phyloP scores from a whole-genome alignment of 2,113 vertebrate species.

The Natator depressus region DNA sequence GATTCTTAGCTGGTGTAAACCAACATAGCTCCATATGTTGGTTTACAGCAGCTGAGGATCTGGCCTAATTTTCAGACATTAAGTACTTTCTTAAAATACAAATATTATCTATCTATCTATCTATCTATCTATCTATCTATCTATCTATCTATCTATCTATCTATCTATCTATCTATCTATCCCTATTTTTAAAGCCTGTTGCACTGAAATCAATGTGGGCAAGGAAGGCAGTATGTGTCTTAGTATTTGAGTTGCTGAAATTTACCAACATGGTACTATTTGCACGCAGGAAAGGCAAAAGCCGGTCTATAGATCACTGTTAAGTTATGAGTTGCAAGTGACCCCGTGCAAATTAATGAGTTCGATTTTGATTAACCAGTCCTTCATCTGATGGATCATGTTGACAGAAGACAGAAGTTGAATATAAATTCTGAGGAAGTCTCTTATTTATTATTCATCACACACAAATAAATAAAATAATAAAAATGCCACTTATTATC shows the following conservation, averaged over 20 bases:
- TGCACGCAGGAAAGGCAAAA: background rate
- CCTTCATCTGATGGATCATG: background rate
- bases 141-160: background rate
- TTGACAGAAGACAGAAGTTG: slow-evolving; percentile 34
- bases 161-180: background rate
- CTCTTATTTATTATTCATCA: slow-evolving; percentile 73
- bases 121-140: background rate
- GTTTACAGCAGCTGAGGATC: background rate
- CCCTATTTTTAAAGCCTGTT: background rate
- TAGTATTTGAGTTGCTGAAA: background rate
- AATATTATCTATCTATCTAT: background rate
- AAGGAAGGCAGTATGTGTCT: background rate
- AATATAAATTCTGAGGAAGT: slow-evolving; percentile 52
- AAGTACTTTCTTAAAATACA: background rate
- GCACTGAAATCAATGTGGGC: background rate
- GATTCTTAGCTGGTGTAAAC: background rate
- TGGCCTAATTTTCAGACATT: background rate
- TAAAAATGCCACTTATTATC: slow-evolving; percentile 40
- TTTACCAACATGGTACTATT: background rate
- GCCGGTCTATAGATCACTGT: background rate
- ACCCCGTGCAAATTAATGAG: background rate
- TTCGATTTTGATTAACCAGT: background rate
- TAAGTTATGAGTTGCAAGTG: background rate
- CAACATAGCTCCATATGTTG: background rate
- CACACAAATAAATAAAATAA: background rate